phyloP scores from a whole-genome alignment of 2,113 vertebrate genomes.

The Rhinolophus sinicus region DNA sequence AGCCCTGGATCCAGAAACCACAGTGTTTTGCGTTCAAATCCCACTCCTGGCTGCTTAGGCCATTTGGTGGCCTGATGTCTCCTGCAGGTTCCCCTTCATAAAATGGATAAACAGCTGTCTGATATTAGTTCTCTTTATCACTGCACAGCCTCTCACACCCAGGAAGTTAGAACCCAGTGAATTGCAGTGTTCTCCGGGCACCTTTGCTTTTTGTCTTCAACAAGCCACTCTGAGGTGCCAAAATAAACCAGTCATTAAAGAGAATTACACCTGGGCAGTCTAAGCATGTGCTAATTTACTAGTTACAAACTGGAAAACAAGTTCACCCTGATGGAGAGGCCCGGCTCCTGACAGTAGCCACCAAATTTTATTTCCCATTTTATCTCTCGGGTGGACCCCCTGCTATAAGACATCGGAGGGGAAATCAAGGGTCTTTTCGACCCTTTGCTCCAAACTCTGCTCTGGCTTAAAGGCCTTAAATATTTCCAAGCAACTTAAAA shows the following conservation, averaged over 20 bases:
- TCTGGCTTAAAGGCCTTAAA: background rate
- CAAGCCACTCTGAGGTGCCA: background rate
- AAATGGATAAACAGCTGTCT: background rate
- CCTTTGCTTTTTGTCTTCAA: background rate
- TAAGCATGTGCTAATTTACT: background rate
- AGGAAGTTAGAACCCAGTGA: background rate
- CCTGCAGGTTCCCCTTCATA: background rate
- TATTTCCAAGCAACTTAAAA: background rate
- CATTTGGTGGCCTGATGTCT: background rate
- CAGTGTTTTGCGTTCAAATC: background rate
- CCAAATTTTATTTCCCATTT: background rate
- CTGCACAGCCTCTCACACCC: rapidly evolving
- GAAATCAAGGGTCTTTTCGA: background rate
- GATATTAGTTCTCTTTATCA: background rate
- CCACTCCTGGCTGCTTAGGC: background rate
- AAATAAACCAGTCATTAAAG: conserved; percentile 43
- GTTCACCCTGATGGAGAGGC: background rate
- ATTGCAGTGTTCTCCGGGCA: background rate
- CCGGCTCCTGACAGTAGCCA: background rate
- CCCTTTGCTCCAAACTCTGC: background rate
- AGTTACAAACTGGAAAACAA: background rate
- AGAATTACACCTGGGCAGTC: background rate
- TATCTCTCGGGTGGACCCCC: background rate
- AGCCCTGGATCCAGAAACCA: background rate
- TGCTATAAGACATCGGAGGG: background rate